Conservation (phyloP, 2,888 invertebrate species). For the Nowickia ferox region DNA sequence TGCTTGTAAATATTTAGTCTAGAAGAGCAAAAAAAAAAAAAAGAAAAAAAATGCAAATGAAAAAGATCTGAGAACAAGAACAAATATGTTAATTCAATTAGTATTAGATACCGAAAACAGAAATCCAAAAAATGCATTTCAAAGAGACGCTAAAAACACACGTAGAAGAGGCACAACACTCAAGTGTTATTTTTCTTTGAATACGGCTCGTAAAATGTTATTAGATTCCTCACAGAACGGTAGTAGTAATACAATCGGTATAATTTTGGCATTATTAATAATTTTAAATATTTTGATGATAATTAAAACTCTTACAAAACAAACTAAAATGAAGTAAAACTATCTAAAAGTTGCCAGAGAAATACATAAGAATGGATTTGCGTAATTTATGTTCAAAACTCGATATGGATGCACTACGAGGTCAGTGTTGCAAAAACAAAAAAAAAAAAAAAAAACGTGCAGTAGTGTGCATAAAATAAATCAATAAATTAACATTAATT, state of each 20-base stretch:
- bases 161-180: constrained; percentile 47
- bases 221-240: constrained; percentile 64
- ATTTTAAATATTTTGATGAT: constrained; percentile 66
- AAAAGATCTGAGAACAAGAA: constrained; percentile 23
- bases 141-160: constrained; percentile 27
- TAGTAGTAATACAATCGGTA: constrained; percentile 62
- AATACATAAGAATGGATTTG: constrained; percentile 77
- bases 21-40: constrained; percentile 25
- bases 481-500: constrained; percentile 16
- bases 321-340: constrained; percentile 51
- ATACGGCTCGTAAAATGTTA: constrained; percentile 63
- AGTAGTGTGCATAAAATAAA: constrained; percentile 15
- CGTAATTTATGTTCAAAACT: constrained; percentile 80
- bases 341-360: neutral
- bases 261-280: constrained; percentile 66
- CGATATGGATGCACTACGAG: constrained; percentile 79
- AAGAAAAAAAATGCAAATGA: constrained; percentile 22
- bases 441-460: neutral
- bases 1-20: constrained; percentile 29
- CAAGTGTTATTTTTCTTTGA: constrained; percentile 21
- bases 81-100: constrained; percentile 72
- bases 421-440: constrained; percentile 71
- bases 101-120: constrained; percentile 53
- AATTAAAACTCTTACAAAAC: constrained; percentile 49
- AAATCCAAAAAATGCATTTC: constrained; percentile 51